Evolutionary conservation across 1,140 invertebrate genomes (phyloP).

Genomic region (Zeugodacus cucurbitae): DNA sequence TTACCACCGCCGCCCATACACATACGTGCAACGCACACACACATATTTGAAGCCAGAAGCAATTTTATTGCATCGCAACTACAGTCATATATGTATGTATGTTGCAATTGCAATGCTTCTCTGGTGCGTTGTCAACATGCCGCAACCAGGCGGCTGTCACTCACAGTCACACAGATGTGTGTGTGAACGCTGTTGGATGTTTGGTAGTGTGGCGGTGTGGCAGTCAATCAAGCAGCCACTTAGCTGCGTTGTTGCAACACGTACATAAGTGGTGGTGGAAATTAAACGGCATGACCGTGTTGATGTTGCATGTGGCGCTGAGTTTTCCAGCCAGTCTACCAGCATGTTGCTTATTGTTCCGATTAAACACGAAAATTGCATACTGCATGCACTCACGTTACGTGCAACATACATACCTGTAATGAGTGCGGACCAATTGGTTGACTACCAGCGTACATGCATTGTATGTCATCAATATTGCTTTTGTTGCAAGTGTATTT

Average conservation of each 20-base stretch:
- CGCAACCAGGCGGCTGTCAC: not conserved
- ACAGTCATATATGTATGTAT: not conserved
- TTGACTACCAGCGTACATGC: not conserved
- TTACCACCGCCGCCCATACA: not conserved
- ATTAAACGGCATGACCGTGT: not conserved
- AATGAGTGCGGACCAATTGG: not conserved
- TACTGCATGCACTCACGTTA: not conserved
- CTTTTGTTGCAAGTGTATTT: not conserved
- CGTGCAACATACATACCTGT: not conserved
- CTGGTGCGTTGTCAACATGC: conserved; percentile 1
- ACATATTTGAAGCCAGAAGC: not conserved
- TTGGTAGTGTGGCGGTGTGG: not conserved
- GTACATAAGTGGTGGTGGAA: not conserved
- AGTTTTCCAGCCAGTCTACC: not conserved
- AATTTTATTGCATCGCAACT: not conserved
- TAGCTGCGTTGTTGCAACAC: not conserved
- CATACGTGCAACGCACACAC: not conserved
- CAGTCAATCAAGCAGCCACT: conserved; percentile 23
- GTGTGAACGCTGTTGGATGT: not conserved
- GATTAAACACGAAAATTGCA: not conserved
- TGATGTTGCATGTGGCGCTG: not conserved
- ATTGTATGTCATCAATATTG: not conserved
- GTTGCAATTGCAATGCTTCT: not conserved
- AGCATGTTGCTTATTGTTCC: not conserved
- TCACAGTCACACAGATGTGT: not conserved